phyloP scores from a whole-genome alignment of 2,797 vertebrate genomes.

The Scyliorhinus canicula region DNA sequence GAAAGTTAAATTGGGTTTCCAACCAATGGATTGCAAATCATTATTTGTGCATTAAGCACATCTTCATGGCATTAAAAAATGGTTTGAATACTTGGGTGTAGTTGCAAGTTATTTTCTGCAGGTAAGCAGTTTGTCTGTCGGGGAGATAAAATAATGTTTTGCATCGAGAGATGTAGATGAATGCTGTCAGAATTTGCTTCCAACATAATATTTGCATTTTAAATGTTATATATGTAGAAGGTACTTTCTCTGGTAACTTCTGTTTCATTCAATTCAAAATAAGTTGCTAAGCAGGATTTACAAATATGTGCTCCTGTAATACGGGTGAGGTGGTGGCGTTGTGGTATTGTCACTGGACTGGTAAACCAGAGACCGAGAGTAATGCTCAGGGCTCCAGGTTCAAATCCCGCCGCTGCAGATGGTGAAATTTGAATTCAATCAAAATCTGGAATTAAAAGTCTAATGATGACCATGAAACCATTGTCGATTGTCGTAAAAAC shows the following conservation, averaged over 20 bases:
- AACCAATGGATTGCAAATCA: no score
- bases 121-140: background rate
- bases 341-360: no score
- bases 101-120: background rate
- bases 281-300: background rate
- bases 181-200: background rate
- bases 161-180: background rate
- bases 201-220: background rate
- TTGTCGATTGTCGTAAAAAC: no score
- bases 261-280: background rate
- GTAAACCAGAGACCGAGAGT: no score
- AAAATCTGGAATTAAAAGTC: no score
- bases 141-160: background rate
- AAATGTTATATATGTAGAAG: background rate
- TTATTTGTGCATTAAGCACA: no score
- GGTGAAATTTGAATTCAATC: no score
- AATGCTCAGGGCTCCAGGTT: no score
- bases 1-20: no score
- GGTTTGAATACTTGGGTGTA: background rate
- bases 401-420: no score
- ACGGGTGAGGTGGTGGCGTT: no score
- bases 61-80: background rate
- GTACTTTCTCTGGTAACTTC: background rate
- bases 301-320: background rate
- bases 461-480: no score